Evolutionary conservation across 2,113 vertebrate genomes (phyloP).

Genomic region (Clarias gariepinus): DNA sequence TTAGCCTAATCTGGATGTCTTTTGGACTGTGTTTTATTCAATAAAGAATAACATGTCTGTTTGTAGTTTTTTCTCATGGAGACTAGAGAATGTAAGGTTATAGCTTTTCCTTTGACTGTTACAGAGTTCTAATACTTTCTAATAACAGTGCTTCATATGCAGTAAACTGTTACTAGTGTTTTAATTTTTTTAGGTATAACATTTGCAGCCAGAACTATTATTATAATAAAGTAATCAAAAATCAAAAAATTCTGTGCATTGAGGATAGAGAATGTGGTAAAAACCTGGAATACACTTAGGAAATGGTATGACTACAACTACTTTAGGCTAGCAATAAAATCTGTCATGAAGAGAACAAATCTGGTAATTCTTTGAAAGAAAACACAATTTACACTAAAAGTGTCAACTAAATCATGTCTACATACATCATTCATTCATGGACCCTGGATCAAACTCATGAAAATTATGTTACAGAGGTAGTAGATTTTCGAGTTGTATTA

Average conservation of each 20-base stretch:
- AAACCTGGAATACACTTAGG: too few species aligned
- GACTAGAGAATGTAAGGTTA: background rate
- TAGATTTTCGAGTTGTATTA: too few species aligned
- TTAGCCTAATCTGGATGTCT: too few species aligned
- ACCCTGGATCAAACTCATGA: background rate
- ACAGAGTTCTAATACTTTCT: background rate
- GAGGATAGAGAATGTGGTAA: background rate
- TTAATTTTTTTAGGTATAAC: background rate
- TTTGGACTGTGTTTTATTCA: too few species aligned
- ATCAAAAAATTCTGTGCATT: background rate
- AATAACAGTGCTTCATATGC: background rate
- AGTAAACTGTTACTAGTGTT: background rate
- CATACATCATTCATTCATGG: background rate
- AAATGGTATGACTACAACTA: background rate
- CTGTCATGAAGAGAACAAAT: background rate
- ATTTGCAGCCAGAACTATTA: background rate
- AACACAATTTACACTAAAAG: background rate
- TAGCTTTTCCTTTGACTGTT: background rate
- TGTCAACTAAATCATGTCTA: background rate
- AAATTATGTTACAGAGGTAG: background rate
- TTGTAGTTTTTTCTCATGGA: background rate
- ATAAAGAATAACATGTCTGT: too few species aligned
- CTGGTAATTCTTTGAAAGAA: background rate
- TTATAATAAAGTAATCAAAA: background rate
- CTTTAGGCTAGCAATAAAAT: background rate